Evolutionary conservation across 2,888 invertebrate species (phyloP).

Genomic region (Lissocephala sabroskyi): DNA sequence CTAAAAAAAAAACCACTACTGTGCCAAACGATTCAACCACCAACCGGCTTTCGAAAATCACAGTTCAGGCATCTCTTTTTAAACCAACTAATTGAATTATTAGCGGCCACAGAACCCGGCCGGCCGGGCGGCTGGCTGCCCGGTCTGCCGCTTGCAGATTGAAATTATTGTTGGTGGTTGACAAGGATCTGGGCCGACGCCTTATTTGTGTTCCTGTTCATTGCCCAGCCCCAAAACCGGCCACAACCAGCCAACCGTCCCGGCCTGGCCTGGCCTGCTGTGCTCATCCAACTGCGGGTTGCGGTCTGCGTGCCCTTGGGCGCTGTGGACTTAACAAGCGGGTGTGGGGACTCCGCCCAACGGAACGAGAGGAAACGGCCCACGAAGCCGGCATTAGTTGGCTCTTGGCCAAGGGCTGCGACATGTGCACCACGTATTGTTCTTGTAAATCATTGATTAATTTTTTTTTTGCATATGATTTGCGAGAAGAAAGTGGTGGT

Average conservation of each 20-base stretch:
- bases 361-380: too few relatives aligned
- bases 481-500: conserved; percentile 44
- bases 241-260: conserved; percentile 12
- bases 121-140: conserved; percentile 12
- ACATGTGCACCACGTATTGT: conserved; percentile 60
- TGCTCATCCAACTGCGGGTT: conserved; percentile 13
- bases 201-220: conserved; percentile 60
- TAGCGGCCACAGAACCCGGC: conserved; percentile 43
- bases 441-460: conserved; percentile 69
- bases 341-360: conserved; percentile 45
- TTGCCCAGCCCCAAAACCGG: conserved; percentile 33
- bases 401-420: conserved; percentile 30
- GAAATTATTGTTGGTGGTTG: conserved; percentile 62
- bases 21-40: background rate
- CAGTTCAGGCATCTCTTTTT: conserved; percentile 52
- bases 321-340: conserved; percentile 48
- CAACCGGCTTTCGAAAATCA: too few relatives aligned
- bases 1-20: conserved; percentile 16
- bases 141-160: conserved; percentile 29
- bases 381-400: too few relatives aligned
- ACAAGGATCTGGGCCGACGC: conserved; percentile 68
- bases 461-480: conserved; percentile 62
- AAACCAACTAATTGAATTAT: conserved; percentile 67
- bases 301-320: conserved; percentile 37
- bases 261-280: conserved; percentile 8